These are phyloP conservation scores for Heliocidaris tuberculata DNA, from an alignment of 35 echinoderm and acorn worm genomes.

Conservation along the genomic window DNA sequence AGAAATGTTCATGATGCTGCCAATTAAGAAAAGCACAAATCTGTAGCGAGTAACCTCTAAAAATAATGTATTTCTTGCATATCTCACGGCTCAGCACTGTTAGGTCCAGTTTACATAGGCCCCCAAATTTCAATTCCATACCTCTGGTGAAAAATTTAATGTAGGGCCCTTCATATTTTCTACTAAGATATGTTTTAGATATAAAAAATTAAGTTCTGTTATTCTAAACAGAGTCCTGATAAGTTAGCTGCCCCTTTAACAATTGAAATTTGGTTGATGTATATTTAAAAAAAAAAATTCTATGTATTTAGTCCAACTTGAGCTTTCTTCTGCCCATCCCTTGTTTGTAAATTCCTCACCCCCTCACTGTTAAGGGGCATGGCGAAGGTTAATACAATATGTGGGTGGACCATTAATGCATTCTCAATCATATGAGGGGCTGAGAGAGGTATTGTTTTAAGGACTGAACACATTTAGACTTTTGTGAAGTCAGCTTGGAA, in stretches of 20 bases:
- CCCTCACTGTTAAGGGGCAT: background rate
- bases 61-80: too few species aligned
- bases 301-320: background rate
- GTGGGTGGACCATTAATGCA: conserved; percentile 14
- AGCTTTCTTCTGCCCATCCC: background rate
- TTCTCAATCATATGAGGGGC: background rate
- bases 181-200: too few species aligned
- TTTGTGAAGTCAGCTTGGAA: background rate
- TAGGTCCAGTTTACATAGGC: too few species aligned
- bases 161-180: too few species aligned
- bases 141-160: too few species aligned
- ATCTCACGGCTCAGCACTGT: too few species aligned
- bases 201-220: too few species aligned
- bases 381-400: background rate
- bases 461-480: background rate
- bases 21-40: too few species aligned
- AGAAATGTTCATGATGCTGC: too few species aligned
- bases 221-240: background rate
- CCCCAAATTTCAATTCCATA: too few species aligned
- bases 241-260: background rate
- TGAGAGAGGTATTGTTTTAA: background rate
- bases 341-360: conserved; percentile 9
- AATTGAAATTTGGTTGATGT: background rate
- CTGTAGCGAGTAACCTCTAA: too few species aligned
- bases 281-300: too few species aligned